These are phyloP conservation scores for Crossaster papposus DNA, from an alignment of 53 echinoderm and acorn worm genomes.

Conservation along the genomic window DNA sequence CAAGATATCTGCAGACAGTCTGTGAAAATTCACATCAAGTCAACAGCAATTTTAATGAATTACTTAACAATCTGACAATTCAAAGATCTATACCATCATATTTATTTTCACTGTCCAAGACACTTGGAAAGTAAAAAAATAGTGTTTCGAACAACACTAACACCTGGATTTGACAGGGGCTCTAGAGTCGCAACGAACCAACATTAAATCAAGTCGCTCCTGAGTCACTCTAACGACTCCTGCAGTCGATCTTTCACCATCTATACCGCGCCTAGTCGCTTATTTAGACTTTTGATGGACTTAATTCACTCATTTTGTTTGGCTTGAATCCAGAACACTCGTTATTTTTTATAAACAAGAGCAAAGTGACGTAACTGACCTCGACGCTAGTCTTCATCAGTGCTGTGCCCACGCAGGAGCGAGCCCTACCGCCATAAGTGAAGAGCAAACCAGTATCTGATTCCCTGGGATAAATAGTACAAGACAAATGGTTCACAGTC, in stretches of 20 bases:
- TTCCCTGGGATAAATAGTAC: not conserved
- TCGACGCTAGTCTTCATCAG: slow-evolving; percentile 77
- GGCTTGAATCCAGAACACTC: too few relatives aligned
- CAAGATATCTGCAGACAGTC: slow-evolving; percentile 76
- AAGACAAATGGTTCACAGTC: not conserved
- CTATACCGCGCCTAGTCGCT: too few relatives aligned
- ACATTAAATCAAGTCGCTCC: too few relatives aligned
- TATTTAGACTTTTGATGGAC: too few relatives aligned
- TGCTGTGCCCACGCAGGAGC: slow-evolving; percentile 83
- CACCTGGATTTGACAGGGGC: too few relatives aligned
- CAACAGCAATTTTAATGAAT: not conserved
- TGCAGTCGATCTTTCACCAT: too few relatives aligned
- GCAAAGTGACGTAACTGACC: slow-evolving; percentile 44
- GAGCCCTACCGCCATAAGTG: slow-evolving; percentile 81
- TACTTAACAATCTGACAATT: not conserved
- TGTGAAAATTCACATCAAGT: slow-evolving; percentile 19
- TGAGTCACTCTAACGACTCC: too few relatives aligned
- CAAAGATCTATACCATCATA: too few relatives aligned
- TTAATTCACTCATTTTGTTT: too few relatives aligned
- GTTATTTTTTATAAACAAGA: not conserved
- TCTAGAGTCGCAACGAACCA: too few relatives aligned
- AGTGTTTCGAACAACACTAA: not conserved
- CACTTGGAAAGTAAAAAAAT: not conserved
- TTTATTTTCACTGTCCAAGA: too few relatives aligned
- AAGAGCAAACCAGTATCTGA: slow-evolving; percentile 40